phyloP scores from a whole-genome alignment of 2,888 invertebrate species.

The Cephus nigrinus region DNA sequence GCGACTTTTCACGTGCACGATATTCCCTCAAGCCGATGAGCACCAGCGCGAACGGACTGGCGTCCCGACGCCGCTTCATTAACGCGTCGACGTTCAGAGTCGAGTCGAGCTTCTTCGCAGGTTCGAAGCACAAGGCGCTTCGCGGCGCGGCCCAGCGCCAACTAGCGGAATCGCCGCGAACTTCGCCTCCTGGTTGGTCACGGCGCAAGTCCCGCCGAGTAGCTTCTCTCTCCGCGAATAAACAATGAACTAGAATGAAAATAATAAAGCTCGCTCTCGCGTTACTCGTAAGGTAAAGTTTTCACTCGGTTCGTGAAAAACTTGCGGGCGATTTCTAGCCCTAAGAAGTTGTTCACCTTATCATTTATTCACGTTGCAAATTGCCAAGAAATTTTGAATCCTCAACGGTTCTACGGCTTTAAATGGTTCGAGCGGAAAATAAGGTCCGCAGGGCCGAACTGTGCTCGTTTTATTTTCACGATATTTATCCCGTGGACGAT shows the following conservation, averaged over 20 bases:
- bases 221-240: constrained; percentile 19
- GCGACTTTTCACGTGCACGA: neutral
- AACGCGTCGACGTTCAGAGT: neutral
- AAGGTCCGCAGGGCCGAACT: neutral
- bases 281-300: neutral
- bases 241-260: constrained; percentile 31
- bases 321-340: neutral
- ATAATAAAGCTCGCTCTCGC: constrained; percentile 23
- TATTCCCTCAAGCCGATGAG: neutral
- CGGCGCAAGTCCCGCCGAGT: constrained; percentile 27
- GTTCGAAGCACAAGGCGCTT: constrained; percentile 44
- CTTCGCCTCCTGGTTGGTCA: neutral
- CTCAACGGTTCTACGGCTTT: neutral
- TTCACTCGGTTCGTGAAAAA: neutral
- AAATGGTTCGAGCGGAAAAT: neutral
- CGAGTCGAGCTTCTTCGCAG: neutral
- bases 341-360: neutral
- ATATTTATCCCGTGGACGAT: neutral
- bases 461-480: neutral
- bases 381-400: neutral
- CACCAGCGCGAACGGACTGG: constrained; percentile 9
- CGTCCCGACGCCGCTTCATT: constrained; percentile 31
- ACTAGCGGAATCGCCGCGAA: constrained; percentile 49
- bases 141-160: constrained; percentile 57
- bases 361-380: neutral